Percentiles rank a stretch among this genome's conserved stretches.
These are phyloP conservation scores for Orussus abietinus DNA, from an alignment of 1,140 invertebrate genomes.

Conservation along the genomic window DNA sequence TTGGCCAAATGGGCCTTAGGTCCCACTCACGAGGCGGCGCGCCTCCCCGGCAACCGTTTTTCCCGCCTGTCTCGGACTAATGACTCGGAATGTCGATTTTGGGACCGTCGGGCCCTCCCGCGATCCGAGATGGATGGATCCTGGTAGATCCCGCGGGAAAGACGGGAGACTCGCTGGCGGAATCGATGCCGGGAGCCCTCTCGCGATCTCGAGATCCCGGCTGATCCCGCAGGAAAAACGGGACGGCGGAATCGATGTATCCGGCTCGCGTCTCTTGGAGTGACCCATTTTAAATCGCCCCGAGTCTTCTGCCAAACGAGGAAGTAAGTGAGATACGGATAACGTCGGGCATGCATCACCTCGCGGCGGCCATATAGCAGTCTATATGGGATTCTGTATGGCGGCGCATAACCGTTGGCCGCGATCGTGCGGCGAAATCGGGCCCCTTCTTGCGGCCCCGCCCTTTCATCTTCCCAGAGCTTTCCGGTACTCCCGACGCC, in stretches of 20 bases:
- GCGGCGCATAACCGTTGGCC: constrained; percentile 20
- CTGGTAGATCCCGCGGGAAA: too few relatives aligned
- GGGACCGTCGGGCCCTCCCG: too few relatives aligned
- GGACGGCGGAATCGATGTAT: background rate
- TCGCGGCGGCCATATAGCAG: constrained; percentile 32
- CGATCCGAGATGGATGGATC: too few relatives aligned
- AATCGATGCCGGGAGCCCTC: too few relatives aligned
- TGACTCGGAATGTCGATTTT: too few relatives aligned
- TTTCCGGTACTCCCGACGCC: background rate
- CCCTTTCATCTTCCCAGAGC: background rate
- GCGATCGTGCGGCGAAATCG: constrained; percentile 17
- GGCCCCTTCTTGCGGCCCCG: constrained; percentile 5
- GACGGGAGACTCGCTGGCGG: too few relatives aligned
- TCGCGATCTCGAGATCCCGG: background rate
- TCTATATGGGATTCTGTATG: constrained; percentile 32
- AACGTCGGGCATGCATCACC: constrained; percentile 34
- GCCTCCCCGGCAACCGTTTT: too few relatives aligned
- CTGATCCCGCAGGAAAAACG: background rate
- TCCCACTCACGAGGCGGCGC: too few relatives aligned
- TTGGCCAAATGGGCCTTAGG: too few relatives aligned
- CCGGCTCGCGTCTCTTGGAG: background rate
- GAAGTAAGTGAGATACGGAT: constrained; percentile 34
- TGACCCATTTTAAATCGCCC: constrained; percentile 14
- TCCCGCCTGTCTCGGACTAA: too few relatives aligned
- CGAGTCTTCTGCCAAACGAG: constrained; percentile 27